A percentile compares a stretch with the other conserved stretches of the same genome.
Evolutionary conservation across 2,113 vertebrate species (phyloP).

Genomic region (Oxyruncus cristatus): DNA sequence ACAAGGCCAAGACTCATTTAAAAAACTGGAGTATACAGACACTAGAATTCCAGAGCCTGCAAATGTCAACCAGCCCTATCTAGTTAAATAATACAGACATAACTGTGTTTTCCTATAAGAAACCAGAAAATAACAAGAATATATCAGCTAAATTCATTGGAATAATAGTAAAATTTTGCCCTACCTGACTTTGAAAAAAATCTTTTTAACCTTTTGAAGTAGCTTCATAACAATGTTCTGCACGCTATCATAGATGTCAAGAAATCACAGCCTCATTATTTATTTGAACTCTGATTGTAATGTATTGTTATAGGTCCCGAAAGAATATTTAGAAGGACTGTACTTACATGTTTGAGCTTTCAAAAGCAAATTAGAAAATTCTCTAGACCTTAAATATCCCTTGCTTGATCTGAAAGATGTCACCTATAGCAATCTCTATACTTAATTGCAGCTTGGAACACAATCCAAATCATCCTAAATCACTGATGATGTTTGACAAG

Average conservation of each 20-base stretch:
- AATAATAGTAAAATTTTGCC: not conserved
- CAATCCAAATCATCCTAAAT: not conserved
- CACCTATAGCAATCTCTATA: not conserved
- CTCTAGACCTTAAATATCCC: not conserved
- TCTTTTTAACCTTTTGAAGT: not conserved
- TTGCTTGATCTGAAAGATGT: not conserved
- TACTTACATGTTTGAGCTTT: not conserved
- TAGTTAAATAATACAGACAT: not conserved
- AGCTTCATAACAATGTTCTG: not conserved
- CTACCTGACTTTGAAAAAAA: not conserved
- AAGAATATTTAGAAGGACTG: not conserved
- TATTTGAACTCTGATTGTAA: not conserved
- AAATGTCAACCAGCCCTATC: not conserved
- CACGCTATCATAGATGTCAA: not conserved
- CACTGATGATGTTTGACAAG: not conserved
- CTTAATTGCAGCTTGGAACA: not conserved
- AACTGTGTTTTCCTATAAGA: not conserved
- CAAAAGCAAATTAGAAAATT: slow-evolving; percentile 12
- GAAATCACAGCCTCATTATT: not conserved
- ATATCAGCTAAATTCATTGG: not conserved
- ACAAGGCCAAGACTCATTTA: not conserved
- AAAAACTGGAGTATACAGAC: not conserved
- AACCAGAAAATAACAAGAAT: not conserved
- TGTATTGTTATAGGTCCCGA: not conserved
- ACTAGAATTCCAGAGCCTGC: not conserved